Conservation (phyloP, 1,140 invertebrate species). For the Pseudomyrmex pallidus region DNA sequence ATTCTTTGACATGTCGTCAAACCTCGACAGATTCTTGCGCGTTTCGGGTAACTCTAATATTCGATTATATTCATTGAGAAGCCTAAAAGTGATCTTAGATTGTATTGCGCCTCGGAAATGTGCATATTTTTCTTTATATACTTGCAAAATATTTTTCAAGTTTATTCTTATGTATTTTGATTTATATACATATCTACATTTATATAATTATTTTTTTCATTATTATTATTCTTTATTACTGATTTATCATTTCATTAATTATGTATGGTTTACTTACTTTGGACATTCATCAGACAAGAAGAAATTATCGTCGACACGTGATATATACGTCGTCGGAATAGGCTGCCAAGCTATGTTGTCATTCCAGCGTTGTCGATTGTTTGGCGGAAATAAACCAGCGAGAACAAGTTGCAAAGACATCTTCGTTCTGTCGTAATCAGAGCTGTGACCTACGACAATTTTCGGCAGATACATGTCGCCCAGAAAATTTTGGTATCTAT, state of each 20-base stretch:
- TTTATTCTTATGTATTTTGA: too few species aligned
- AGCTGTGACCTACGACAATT: slow-evolving; percentile 81
- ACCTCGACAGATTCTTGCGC: slow-evolving; percentile 76
- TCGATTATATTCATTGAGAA: slow-evolving; percentile 83
- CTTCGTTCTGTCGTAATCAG: slow-evolving; percentile 86
- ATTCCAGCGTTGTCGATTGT: slow-evolving; percentile 83
- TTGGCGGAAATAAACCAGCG: slow-evolving; percentile 85
- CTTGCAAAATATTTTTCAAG: too few species aligned
- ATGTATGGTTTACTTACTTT: slow-evolving; percentile 77
- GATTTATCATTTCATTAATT: too few species aligned
- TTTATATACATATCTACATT: too few species aligned
- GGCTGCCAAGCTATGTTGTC: slow-evolving; percentile 86
- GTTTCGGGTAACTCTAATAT: slow-evolving; percentile 80
- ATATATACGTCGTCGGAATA: slow-evolving; percentile 84
- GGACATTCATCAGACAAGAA: slow-evolving; percentile 63
- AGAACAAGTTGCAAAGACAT: slow-evolving; percentile 86
- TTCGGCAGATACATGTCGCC: slow-evolving; percentile 81
- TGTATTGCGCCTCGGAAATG: too few species aligned
- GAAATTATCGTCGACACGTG: slow-evolving; percentile 82
- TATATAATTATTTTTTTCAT: too few species aligned
- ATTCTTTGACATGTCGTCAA: slow-evolving; percentile 75
- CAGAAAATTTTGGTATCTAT: slow-evolving; percentile 80
- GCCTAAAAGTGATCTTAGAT: slow-evolving; percentile 75
- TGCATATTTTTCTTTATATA: too few species aligned
- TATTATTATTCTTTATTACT: background rate